Evolutionary conservation across 2,113 vertebrate species (phyloP), one percentile per base, ranked within the genome.

Genomic region (Lophochroa leadbeateri): DNA sequence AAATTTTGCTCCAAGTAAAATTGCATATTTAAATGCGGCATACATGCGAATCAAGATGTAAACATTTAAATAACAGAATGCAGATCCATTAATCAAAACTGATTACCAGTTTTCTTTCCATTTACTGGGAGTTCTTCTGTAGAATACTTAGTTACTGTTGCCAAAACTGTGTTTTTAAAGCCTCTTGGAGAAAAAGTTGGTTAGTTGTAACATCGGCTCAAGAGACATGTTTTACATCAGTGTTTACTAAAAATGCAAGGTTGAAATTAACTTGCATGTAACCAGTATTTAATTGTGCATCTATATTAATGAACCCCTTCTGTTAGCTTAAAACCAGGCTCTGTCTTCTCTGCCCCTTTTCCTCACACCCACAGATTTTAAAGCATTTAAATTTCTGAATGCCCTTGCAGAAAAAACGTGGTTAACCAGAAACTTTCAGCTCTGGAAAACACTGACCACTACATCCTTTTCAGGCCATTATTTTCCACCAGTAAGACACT

Each of bases 101-200:
- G 84, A 89, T 90, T 70, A 92, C 76, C 52, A 94, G 64, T 23
- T 94, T 94, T 80, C 86, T 75, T 87, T 87, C 87, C 46, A 80
- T 94, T 95, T 95, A 91, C 68, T 72, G 90, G 77, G 43, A 68
- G 31, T 31, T 90, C 71, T 83, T 74, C 79, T 64, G 57, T 37
- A 71, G 77, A 88, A 85, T 41, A 72, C 2, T 80, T 44, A 85
- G 81, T 60, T 84, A 93, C 82, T 61, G 33, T 78, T 97, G 76
- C 84, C 93, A 96, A 97, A 96, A 94, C 49, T 86, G 72, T 37
- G 39, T 78, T 97, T 96, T 94, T 86, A 94, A 97, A 96, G 88
- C 72, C 87, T 76, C n/a, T 60, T 33, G 74, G 67, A 92, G 44
- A 77, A 84, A 96, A 94, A 93, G 82, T 69, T n/a, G 53, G 92